A percentile compares a stretch with the other conserved stretches of the same genome.
phyloP scores from a whole-genome alignment of 2,113 vertebrate genomes.

The Falcunculus frontatus region DNA sequence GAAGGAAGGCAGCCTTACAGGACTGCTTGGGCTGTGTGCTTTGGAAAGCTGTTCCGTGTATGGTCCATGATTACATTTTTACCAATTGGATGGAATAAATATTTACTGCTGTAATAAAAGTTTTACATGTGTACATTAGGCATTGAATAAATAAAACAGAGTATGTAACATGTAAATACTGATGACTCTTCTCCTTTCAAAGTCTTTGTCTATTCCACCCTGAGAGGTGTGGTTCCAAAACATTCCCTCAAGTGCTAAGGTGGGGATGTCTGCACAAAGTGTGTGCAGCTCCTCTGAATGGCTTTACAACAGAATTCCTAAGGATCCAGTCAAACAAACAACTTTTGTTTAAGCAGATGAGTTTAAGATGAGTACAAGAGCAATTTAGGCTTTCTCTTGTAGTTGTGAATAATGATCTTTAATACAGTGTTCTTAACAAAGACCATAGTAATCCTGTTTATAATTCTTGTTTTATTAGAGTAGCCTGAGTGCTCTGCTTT shows the following conservation, averaged over 20 bases:
- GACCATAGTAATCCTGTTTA: neutral
- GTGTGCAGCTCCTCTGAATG: neutral
- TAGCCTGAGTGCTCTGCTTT: neutral
- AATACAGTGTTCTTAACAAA: neutral
- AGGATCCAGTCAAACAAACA: neutral
- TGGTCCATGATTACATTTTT: neutral
- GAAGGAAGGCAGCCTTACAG: neutral
- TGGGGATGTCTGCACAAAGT: neutral
- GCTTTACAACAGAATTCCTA: neutral
- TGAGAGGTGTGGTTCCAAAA: neutral
- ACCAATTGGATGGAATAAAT: conserved; percentile 24
- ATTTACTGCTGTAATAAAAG: neutral
- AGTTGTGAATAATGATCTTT: neutral
- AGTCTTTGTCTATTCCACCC: neutral
- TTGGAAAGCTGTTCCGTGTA: neutral
- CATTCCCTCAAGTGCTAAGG: neutral
- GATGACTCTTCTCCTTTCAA: neutral
- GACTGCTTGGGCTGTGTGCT: neutral
- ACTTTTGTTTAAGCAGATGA: neutral
- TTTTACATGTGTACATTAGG: neutral
- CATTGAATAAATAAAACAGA: neutral
- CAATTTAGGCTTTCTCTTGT: neutral
- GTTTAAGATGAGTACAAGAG: neutral
- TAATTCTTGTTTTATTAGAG: neutral
- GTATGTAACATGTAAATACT: neutral